These are phyloP conservation scores for Sparus aurata DNA, from an alignment of 2,797 vertebrate genomes.

Conservation along the genomic window DNA sequence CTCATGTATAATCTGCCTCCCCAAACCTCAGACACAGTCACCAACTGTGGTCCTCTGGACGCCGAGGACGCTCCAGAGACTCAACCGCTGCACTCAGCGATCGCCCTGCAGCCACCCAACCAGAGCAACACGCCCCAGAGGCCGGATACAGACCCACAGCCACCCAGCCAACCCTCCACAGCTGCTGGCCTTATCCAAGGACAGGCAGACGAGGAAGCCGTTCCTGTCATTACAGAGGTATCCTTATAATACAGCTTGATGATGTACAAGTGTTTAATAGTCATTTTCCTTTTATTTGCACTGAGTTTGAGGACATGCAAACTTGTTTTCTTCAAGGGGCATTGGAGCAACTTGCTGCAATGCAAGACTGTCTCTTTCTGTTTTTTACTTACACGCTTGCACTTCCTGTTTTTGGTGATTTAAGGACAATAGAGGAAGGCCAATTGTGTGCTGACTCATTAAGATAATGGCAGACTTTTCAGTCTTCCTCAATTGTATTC, in stretches of 20 bases:
- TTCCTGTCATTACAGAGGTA: conserved; percentile 61
- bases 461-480: not conserved
- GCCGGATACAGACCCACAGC: not conserved
- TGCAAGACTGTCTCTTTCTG: not conserved
- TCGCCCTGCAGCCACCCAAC: conserved; percentile 89
- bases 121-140: conserved; percentile 78
- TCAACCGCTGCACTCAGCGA: conserved; percentile 83
- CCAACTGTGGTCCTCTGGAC: conserved; percentile 21
- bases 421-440: conserved; percentile 5
- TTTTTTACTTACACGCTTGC: not conserved
- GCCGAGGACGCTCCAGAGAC: conserved; percentile 75
- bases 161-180: conserved; percentile 16
- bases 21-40: conserved; percentile 27
- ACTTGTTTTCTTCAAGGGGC: not conserved
- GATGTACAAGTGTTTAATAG: not conserved
- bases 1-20: not conserved
- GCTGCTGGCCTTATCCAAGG: conserved; percentile 14
- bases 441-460: conserved; percentile 7
- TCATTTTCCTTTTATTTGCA: conserved; percentile 33
- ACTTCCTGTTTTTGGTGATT: conserved; percentile 27
- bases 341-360: not conserved
- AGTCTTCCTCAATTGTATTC: not conserved
- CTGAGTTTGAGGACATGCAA: conserved; percentile 10
- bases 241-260: not conserved
- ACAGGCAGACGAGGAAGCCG: conserved; percentile 18